Conservation (phyloP, 2,888 invertebrate species). For the Nebria brevicollis region DNA sequence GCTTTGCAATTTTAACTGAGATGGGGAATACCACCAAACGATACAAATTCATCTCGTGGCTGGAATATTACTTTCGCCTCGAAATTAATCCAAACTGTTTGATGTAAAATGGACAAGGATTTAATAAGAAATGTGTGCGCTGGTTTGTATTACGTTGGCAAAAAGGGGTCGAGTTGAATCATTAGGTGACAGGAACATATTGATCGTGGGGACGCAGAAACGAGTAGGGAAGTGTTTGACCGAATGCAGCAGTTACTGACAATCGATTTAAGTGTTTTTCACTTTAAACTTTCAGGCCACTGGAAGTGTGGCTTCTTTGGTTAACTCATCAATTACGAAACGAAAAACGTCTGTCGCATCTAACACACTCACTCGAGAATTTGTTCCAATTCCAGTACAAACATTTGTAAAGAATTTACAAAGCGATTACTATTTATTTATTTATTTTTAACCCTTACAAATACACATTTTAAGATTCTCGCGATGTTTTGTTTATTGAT, state of each 20-base stretch:
- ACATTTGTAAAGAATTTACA: neutral
- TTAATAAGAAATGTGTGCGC: conserved; percentile 20
- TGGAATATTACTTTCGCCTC: no score
- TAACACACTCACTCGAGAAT: neutral
- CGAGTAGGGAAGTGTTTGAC: neutral
- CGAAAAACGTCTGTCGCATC: conserved; percentile 1
- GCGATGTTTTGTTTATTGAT: neutral
- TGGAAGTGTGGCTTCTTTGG: neutral
- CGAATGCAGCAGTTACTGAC: neutral
- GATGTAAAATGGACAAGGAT: conserved; percentile 52
- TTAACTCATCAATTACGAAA: neutral
- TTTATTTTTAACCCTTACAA: neutral
- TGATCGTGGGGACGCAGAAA: neutral
- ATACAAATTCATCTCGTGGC: conserved; percentile 47
- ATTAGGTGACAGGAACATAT: neutral
- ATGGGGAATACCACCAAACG: conserved; percentile 50
- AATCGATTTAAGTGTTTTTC: conserved; percentile 1
- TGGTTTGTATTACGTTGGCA: conserved; percentile 55
- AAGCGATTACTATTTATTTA: neutral
- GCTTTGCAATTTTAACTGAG: neutral
- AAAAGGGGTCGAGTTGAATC: neutral
- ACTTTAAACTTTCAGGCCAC: neutral
- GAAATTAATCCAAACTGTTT: no score
- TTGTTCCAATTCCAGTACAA: neutral
- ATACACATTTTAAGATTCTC: neutral